phyloP scores from a whole-genome alignment of 2,113 vertebrate genomes.

The Austrofundulus limnaeus region DNA sequence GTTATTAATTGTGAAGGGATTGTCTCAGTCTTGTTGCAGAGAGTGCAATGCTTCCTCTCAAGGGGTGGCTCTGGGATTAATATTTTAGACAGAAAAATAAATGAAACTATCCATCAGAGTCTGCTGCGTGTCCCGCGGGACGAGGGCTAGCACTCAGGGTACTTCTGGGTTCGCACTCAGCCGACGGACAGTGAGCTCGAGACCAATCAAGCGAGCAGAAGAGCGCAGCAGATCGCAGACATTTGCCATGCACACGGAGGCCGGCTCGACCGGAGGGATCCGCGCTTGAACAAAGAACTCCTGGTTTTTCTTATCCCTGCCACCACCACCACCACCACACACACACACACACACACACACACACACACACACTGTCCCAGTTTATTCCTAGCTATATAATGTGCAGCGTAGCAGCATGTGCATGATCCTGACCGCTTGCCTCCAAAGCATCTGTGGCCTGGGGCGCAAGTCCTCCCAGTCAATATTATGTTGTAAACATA shows the following conservation, averaged over 20 bases:
- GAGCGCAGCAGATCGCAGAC: slow-evolving; percentile 60
- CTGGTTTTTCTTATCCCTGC: slow-evolving; percentile 21
- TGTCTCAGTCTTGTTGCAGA: slow-evolving; percentile 76
- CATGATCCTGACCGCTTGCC: slow-evolving; percentile 47
- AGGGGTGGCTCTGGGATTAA: slow-evolving; percentile 73
- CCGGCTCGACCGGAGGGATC: slow-evolving; percentile 59
- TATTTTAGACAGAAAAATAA: slow-evolving; percentile 81
- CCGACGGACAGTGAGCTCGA: slow-evolving; percentile 71
- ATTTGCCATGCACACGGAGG: slow-evolving; percentile 54
- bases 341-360: too few relatives aligned
- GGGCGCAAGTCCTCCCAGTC: slow-evolving; percentile 56
- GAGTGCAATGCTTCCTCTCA: slow-evolving; percentile 75
- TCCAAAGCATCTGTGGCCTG: slow-evolving; percentile 64
- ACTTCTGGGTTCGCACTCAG: slow-evolving; percentile 73
- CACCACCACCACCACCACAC: too few relatives aligned
- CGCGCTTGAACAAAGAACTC: slow-evolving; percentile 69
- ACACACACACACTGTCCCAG: slow-evolving; percentile 60
- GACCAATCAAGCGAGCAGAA: slow-evolving; percentile 71
- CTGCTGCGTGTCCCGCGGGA: slow-evolving; percentile 66
- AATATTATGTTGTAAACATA: slow-evolving; percentile 69
- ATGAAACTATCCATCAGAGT: slow-evolving; percentile 80
- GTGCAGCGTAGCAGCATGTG: slow-evolving; percentile 23
- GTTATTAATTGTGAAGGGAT: slow-evolving; percentile 78
- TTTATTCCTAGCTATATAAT: slow-evolving; percentile 65
- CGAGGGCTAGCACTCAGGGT: slow-evolving; percentile 72